Base-by-base conservation (phyloP, 2,113 vertebrate genomes). In the Echinops telfairi region DNA sequence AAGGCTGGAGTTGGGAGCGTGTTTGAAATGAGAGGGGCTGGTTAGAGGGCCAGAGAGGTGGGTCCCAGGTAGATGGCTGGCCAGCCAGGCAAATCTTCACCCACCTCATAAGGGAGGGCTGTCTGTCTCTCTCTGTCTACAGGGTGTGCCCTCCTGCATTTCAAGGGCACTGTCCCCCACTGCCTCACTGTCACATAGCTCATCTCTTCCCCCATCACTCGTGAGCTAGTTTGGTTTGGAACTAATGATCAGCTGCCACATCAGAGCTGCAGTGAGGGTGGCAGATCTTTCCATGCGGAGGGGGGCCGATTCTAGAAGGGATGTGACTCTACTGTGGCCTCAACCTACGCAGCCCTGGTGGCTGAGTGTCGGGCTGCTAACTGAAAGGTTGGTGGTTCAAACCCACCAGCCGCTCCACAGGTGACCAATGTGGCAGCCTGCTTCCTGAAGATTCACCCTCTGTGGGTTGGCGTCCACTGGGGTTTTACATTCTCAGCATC, bases 281-380 rank as follows among this genome's bases (percentile, higher is more conserved):
- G 58, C 36, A 1, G 1, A 2, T 47, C 73, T 64, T 12, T 40
- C 31, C 78, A 4, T 0, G 1, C 38, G 64, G 47, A 53, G 47
- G 47, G 47, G 20, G 15, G 66, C 40, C 3, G 2, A 84, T 83
- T 76, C n/a, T 1, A 58, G 47, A 73, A 22, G 14, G 27, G 7
- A 3, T 11, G 33, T 70, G 20, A 31, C 53, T 73, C n/a, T 29
- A 33, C 31, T 76, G 20, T 2, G 19, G 25, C 40, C 60, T 20
- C 29, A 25, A 2, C 53, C 0, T 0, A 31, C 10, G 53, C 1
- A 1, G 1, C 0, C 0, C 66, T 33, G 1, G 17, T 36, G 19
- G 33, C 22, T 73, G 36, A 38, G 33, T 22, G 20, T 20, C 36
- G 19, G 9, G 33, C 33, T 73, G n/a, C 17, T 38, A 36, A 22